A percentile compares a stretch with the other conserved stretches of the same genome.
Conservation (phyloP, 1,140 invertebrate species). For the Calephelis nemesis region DNA sequence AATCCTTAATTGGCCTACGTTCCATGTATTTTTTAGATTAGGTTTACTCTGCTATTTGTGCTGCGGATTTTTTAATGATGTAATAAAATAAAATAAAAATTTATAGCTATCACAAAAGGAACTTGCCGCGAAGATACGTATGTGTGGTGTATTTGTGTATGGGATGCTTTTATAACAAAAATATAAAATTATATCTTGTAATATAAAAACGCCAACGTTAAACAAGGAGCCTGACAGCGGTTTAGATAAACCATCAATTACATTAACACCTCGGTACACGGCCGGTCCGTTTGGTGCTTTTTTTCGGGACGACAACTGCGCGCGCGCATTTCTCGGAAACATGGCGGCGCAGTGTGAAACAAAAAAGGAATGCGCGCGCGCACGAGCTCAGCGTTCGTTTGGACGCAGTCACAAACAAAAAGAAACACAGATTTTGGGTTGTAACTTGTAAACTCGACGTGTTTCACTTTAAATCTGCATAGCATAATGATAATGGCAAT, state of each 20-base stretch:
- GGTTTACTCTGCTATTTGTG: too few relatives aligned
- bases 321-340: constrained; percentile 3
- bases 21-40: too few relatives aligned
- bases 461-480: too few relatives aligned
- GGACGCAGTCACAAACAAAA: background rate
- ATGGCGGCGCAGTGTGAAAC: constrained; percentile 8
- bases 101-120: too few relatives aligned
- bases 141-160: too few relatives aligned
- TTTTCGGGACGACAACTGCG: constrained; percentile 4
- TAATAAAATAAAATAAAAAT: too few relatives aligned
- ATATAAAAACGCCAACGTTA: constrained; percentile 2
- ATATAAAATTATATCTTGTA: background rate
- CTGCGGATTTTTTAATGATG: too few relatives aligned
- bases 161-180: too few relatives aligned
- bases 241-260: constrained; percentile 17
- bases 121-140: too few relatives aligned
- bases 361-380: constrained; percentile 11
- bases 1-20: too few relatives aligned
- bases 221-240: background rate
- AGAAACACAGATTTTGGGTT: background rate
- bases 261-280: constrained; percentile 9
- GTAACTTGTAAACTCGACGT: too few relatives aligned
- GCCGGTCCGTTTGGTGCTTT: constrained; percentile 9
- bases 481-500: too few relatives aligned
- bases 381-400: background rate